These are phyloP conservation scores for Philonicus albiceps DNA, from an alignment of 2,888 invertebrate species.

Conservation along the genomic window DNA sequence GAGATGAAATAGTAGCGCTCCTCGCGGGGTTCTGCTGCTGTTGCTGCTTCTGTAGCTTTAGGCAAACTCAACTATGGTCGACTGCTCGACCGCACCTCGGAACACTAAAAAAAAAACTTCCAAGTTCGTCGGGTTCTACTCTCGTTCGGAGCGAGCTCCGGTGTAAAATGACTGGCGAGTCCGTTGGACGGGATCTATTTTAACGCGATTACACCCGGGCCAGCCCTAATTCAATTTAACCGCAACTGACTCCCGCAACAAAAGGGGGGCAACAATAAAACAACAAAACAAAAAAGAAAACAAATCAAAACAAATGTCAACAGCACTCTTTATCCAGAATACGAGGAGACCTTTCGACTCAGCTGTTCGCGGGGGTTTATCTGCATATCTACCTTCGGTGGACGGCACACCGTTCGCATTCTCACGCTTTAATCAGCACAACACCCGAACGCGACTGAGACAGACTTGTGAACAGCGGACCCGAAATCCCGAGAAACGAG, in stretches of 20 bases:
- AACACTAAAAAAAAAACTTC: too few relatives aligned
- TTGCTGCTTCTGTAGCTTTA: neutral
- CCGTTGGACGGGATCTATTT: neutral
- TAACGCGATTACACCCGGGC: neutral
- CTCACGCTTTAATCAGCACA: neutral
- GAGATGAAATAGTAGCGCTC: neutral
- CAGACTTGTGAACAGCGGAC: neutral
- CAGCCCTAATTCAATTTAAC: neutral
- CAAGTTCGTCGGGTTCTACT: neutral
- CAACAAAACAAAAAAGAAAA: too few relatives aligned
- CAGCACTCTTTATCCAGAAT: neutral
- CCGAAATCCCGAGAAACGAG: neutral
- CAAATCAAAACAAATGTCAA: neutral
- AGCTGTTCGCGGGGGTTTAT: neutral
- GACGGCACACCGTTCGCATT: neutral
- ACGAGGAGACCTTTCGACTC: neutral
- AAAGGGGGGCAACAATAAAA: too few relatives aligned
- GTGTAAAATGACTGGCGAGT: neutral
- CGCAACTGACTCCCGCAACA: neutral
- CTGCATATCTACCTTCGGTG: neutral
- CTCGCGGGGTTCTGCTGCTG: neutral
- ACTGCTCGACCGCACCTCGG: neutral
- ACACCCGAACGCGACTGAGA: neutral
- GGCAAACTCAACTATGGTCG: neutral
- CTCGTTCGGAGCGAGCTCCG: neutral